These are phyloP conservation scores for Lathamus discolor DNA, from an alignment of 2,113 vertebrate genomes.

Conservation along the genomic window DNA sequence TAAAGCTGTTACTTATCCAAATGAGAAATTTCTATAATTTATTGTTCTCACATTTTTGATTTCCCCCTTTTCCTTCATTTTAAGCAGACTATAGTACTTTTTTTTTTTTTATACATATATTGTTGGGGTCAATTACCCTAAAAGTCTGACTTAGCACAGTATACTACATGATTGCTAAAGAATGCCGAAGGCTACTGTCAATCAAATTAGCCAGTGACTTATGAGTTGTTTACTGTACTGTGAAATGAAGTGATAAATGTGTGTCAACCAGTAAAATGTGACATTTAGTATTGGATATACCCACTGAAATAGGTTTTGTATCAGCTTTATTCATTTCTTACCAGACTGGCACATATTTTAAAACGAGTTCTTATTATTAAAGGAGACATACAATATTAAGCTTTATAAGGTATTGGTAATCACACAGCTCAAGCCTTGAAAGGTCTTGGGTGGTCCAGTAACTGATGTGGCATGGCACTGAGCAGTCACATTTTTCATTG, in stretches of 20 bases:
- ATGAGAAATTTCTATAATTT: slow-evolving; percentile 77
- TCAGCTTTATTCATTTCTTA: slow-evolving; percentile 49
- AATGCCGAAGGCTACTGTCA: slow-evolving; percentile 76
- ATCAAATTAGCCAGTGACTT: slow-evolving; percentile 75
- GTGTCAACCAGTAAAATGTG: slow-evolving; percentile 67
- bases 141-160: slow-evolving; percentile 51
- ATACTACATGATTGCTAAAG: slow-evolving; percentile 47
- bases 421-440: not conserved
- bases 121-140: slow-evolving; percentile 68
- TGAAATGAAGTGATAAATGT: slow-evolving; percentile 78
- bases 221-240: slow-evolving; percentile 75
- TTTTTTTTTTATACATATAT: slow-evolving; percentile 51
- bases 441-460: not conserved
- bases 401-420: slow-evolving; percentile 4
- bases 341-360: slow-evolving; percentile 31
- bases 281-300: slow-evolving; percentile 55
- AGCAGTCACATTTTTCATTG: not conserved
- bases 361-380: slow-evolving; percentile 29
- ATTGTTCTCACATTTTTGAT: slow-evolving; percentile 67
- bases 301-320: slow-evolving; percentile 41
- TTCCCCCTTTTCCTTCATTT: slow-evolving; percentile 53
- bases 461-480: not conserved
- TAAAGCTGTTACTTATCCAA: slow-evolving; percentile 75
- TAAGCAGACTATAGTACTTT: slow-evolving; percentile 50
- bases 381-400: slow-evolving; percentile 18